A percentile compares a stretch with the other conserved stretches of the same genome.
These are phyloP conservation scores for Thalassarche chlororhynchos DNA, from an alignment of 2,113 vertebrate genomes.

Conservation along the genomic window DNA sequence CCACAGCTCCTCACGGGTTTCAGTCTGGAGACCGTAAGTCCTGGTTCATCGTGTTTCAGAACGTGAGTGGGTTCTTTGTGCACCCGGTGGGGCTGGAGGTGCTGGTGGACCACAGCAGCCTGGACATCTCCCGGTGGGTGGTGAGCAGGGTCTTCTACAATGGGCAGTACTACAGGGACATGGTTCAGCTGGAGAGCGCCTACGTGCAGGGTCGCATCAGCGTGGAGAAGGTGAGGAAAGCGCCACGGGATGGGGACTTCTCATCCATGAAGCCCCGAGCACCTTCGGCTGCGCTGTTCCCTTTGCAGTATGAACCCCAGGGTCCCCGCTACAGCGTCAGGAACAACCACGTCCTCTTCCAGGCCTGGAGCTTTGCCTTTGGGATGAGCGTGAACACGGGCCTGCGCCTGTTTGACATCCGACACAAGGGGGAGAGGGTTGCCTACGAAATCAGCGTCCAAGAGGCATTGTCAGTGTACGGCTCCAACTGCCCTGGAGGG, in stretches of 20 bases:
- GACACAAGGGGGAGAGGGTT: slow-evolving; percentile 78
- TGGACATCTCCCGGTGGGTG: slow-evolving; percentile 37
- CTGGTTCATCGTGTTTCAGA: slow-evolving; percentile 66
- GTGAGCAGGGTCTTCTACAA: slow-evolving; percentile 73
- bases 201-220: slow-evolving; percentile 70
- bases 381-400: slow-evolving; percentile 82
- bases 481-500: slow-evolving; percentile 79
- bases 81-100: slow-evolving; percentile 75
- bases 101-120: slow-evolving; percentile 70
- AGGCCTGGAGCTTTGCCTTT: slow-evolving; percentile 86
- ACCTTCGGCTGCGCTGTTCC: slow-evolving; percentile 32
- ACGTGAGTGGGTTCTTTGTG: slow-evolving; percentile 62
- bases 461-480: slow-evolving; percentile 86
- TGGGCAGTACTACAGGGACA: slow-evolving; percentile 71
- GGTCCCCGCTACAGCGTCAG: slow-evolving; percentile 77
- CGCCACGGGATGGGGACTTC: slow-evolving; percentile 19
- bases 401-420: slow-evolving; percentile 83
- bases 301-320: slow-evolving; percentile 76
- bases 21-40: slow-evolving; percentile 64
- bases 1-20: slow-evolving; percentile 43
- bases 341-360: slow-evolving; percentile 79
- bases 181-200: slow-evolving; percentile 58
- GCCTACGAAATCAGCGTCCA: slow-evolving; percentile 86
- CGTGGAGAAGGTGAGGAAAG: slow-evolving; percentile 49
- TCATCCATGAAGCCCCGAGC: slow-evolving; percentile 78